Percentiles rank a stretch among this genome's conserved stretches.
phyloP scores from a whole-genome alignment of 2,113 vertebrate genomes.

The Propithecus coquereli region DNA sequence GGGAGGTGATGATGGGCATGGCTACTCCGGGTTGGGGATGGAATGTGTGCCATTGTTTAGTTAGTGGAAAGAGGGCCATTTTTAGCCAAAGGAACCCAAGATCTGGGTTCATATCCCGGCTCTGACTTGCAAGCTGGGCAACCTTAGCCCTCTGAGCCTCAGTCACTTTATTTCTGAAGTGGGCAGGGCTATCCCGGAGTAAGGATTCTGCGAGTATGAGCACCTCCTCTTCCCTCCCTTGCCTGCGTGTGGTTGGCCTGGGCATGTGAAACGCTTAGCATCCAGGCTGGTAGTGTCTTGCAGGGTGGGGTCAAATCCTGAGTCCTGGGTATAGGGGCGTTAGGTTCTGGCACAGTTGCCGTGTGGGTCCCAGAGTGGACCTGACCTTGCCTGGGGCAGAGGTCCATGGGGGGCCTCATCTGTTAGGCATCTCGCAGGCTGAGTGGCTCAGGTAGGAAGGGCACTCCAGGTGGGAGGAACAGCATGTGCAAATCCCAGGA shows the following conservation, averaged over 20 bases:
- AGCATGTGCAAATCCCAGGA: not conserved
- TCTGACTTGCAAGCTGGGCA: not conserved
- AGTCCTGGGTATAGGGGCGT: not conserved
- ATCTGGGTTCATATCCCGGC: not conserved
- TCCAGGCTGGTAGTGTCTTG: not conserved
- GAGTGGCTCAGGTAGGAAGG: not conserved
- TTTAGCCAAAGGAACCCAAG: not conserved
- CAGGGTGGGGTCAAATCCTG: too few species aligned
- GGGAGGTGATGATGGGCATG: not conserved
- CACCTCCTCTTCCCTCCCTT: not conserved
- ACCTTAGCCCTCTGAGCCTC: not conserved
- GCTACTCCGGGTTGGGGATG: not conserved
- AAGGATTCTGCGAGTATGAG: not conserved
- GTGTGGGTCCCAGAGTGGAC: not conserved
- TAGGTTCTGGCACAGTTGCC: not conserved
- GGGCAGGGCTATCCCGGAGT: too few species aligned
- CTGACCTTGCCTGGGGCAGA: not conserved
- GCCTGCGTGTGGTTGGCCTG: not conserved
- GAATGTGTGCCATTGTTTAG: not conserved
- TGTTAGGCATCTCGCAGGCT: accelerated
- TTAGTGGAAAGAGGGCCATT: not conserved
- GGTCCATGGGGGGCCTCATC: too few species aligned
- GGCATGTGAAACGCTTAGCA: not conserved
- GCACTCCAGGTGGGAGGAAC: not conserved
- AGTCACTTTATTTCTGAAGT: not conserved